Evolutionary conservation across 2,113 vertebrate genomes (phyloP), one percentile per base, ranked within the genome.

Genomic region (Argyrosomus japonicus): DNA sequence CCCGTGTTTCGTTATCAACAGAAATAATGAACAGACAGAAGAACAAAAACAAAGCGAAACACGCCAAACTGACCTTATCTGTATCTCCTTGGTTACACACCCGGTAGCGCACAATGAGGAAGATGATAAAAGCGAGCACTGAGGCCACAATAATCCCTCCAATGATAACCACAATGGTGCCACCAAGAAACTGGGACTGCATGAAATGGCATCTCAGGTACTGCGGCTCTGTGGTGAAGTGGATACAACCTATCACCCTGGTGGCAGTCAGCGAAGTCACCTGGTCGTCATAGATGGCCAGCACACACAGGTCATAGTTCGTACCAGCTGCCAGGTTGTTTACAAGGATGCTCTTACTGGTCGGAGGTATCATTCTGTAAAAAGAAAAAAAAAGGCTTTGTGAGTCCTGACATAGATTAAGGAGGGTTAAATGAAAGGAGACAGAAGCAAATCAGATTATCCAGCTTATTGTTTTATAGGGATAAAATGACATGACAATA

Each of bases 111-210:
- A 99, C 98, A 94, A 99, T 99, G 80, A 99, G 96, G 93, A 99
- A 99, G 92, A 99, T 98, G 95, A 99, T 99, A 93, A 99, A 99
- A 84, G 99, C 97, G 0, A 99, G 95, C 68, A 99, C 98, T 0
- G 98, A 99, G 0, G 98, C 98, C 88, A 99, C 98, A 0, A 99
- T 99, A 83, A 99, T 96, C 68, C 98, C 98, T n/a, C 98, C 98
- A 0, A 99, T 99, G 90, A 99, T 97, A 84, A 99, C 99, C 45
- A 99, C 99, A 91, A 99, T 99, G 93, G 98, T 99, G 60, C 98
- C 98, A 0, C 98, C 98, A 70, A 99, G 95, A 91, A 99, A 99
- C 95, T 99, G 98, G 45, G 98, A 99, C 95, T 99, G 98, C 98
- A 99, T 99, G 95, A 99, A 99, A 87, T 99, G 98, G 87, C 98